Evolutionary conservation across 2,797 vertebrate species (phyloP).

Genomic region (Hemitrygon akajei): DNA sequence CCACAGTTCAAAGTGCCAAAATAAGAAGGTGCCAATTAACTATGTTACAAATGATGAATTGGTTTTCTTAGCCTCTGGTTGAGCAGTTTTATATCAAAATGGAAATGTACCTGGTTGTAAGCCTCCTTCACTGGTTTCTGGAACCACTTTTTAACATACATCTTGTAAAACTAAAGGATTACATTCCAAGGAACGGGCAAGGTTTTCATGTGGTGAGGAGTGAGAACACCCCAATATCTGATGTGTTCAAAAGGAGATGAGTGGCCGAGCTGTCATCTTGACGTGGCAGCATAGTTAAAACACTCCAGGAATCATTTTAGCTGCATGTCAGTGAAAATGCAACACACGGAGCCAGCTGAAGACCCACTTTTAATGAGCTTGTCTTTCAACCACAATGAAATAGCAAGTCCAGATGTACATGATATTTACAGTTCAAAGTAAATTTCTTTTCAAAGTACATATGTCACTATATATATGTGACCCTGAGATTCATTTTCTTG

Average conservation of each 20-base stretch:
- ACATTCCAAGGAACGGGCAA: not conserved
- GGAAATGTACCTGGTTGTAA: not conserved
- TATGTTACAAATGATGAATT: not conserved
- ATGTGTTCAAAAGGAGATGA: not conserved
- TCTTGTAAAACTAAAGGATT: not conserved
- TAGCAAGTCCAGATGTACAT: not conserved
- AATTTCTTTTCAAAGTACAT: no score
- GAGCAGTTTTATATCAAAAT: not conserved
- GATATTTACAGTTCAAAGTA: not conserved
- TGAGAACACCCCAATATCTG: not conserved
- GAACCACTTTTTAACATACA: not conserved
- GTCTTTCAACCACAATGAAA: not conserved
- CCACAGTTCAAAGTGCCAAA: not conserved
- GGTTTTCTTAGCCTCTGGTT: not conserved
- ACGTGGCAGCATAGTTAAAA: not conserved
- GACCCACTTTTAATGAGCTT: not conserved
- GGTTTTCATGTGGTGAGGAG: not conserved
- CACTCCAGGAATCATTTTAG: not conserved
- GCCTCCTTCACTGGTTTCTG: not conserved
- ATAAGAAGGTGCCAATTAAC: not conserved
- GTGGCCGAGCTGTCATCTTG: not conserved
- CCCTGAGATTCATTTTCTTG: no score
- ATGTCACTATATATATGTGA: no score
- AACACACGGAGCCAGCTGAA: not conserved
- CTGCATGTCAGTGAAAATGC: not conserved